These are phyloP conservation scores for Macropis europaea DNA, from an alignment of 2,888 invertebrate species.

Conservation along the genomic window DNA sequence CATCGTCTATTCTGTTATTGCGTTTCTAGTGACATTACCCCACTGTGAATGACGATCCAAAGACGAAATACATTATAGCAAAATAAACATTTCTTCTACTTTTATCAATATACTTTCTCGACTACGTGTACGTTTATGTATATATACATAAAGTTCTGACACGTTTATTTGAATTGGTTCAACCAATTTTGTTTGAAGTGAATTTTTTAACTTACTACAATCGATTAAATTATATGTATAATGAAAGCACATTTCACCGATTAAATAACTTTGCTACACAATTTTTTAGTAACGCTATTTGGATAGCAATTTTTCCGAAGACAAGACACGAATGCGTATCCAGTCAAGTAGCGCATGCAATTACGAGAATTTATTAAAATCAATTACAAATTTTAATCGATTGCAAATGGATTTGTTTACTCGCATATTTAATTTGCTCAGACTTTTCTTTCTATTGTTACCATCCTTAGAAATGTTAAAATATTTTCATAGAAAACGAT, in stretches of 20 bases:
- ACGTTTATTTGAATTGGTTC: slow-evolving; percentile 33
- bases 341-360: not conserved
- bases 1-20: slow-evolving; percentile 19
- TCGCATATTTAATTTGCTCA: not conserved
- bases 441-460: not conserved
- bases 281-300: not conserved
- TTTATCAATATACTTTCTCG: slow-evolving; percentile 24
- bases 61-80: slow-evolving; percentile 51
- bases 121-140: not conserved
- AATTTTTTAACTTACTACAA: slow-evolving; percentile 23
- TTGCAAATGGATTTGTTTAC: not conserved
- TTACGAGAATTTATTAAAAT: not conserved
- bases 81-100: slow-evolving; percentile 52
- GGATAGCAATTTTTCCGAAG: no score
- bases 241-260: not conserved
- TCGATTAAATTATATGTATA: slow-evolving; percentile 2
- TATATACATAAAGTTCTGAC: slow-evolving; percentile 9
- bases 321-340: not conserved
- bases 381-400: not conserved
- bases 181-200: slow-evolving; percentile 1
- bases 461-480: not conserved
- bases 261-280: not conserved
- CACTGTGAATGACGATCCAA: slow-evolving; percentile 28
- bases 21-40: slow-evolving; percentile 12
- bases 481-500: not conserved